Evolutionary conservation across 2,113 vertebrate species (phyloP).

Genomic region (Tragelaphus scriptus): DNA sequence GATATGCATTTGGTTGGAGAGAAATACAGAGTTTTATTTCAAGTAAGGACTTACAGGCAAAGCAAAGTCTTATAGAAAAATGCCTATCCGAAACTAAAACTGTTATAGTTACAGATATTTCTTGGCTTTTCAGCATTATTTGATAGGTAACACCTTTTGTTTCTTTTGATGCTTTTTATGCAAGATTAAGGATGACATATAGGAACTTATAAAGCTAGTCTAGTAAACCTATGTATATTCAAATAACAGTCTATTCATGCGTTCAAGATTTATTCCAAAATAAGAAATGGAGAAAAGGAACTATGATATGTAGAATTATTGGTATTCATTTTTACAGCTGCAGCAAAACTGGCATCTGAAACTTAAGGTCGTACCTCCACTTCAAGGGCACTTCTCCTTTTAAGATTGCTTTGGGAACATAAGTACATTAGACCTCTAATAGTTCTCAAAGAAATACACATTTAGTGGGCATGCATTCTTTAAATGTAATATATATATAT

Average conservation of each 20-base stretch:
- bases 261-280: slow-evolving; percentile 69
- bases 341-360: slow-evolving; percentile 47
- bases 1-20: neutral
- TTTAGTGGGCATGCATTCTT: neutral
- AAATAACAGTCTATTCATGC: slow-evolving; percentile 69
- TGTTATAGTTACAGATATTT: neutral
- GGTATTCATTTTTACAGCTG: slow-evolving; percentile 62
- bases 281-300: slow-evolving; percentile 69
- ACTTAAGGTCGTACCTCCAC: slow-evolving; percentile 68
- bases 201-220: slow-evolving; percentile 53
- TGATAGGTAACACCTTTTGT: neutral
- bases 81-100: neutral
- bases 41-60: neutral
- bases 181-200: slow-evolving; percentile 34
- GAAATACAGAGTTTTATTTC: neutral
- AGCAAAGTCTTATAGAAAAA: neutral
- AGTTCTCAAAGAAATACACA: neutral
- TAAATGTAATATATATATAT: neutral
- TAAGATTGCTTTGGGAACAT: neutral
- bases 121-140: neutral
- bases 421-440: neutral
- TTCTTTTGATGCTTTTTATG: slow-evolving; percentile 9
- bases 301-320: neutral
- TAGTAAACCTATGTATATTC: slow-evolving; percentile 27
- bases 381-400: slow-evolving; percentile 10